These are phyloP conservation scores for Thelaira solivaga DNA, from an alignment of 2,888 invertebrate species.

Conservation along the genomic window DNA sequence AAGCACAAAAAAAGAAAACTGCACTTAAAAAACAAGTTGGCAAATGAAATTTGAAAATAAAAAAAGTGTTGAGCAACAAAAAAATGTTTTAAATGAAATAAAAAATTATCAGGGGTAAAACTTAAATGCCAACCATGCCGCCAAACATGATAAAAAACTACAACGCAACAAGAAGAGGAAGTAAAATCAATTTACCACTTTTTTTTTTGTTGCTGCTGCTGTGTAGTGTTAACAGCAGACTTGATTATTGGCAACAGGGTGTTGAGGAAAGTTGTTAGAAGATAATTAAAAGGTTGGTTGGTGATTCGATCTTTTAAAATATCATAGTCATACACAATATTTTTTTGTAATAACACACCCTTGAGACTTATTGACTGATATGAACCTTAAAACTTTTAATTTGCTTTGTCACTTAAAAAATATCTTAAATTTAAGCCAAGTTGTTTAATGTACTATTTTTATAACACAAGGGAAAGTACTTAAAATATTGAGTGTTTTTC, in stretches of 20 bases:
- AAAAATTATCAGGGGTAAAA: slow-evolving; percentile 58
- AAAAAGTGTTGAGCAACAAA: slow-evolving; percentile 30
- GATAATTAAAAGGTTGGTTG: too few species aligned
- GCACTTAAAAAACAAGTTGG: slow-evolving; percentile 55
- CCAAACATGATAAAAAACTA: slow-evolving; percentile 56
- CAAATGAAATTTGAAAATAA: slow-evolving; percentile 49
- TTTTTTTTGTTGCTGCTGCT: slow-evolving; percentile 22
- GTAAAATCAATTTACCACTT: slow-evolving; percentile 58
- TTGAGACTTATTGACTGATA: too few species aligned
- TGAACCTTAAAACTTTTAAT: too few species aligned
- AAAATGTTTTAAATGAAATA: slow-evolving; percentile 50
- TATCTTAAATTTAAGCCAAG: too few species aligned
- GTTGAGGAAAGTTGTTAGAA: neutral
- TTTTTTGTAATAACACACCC: too few species aligned
- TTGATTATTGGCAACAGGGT: slow-evolving; percentile 5
- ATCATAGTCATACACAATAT: too few species aligned
- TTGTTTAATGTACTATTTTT: too few species aligned
- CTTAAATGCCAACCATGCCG: slow-evolving; percentile 61
- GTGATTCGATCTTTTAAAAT: too few species aligned
- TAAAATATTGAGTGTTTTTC: too few species aligned
- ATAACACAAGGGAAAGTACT: too few species aligned
- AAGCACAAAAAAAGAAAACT: slow-evolving; percentile 20
- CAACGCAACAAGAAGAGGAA: slow-evolving; percentile 37
- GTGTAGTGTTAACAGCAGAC: neutral
- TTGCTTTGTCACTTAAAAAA: too few species aligned